Conservation (phyloP, 2,113 vertebrate species). For the Syngnathus scovelli region DNA sequence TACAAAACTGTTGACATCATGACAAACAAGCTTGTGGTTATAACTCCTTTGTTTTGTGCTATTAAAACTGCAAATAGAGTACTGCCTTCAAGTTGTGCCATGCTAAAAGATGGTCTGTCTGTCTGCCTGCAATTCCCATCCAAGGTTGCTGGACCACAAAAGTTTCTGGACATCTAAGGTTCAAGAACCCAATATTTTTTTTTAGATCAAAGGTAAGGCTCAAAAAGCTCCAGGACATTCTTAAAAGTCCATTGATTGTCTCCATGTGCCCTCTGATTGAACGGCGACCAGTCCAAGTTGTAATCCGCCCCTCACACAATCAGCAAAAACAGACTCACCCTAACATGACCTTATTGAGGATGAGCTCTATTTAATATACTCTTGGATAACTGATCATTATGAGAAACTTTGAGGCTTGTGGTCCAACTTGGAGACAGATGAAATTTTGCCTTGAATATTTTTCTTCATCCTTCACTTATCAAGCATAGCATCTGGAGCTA, state of each 20-base stretch:
- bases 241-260: no score
- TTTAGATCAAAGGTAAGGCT: not conserved
- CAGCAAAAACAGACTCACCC: no score
- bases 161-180: not conserved
- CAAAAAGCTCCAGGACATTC: not conserved
- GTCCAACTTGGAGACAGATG: not conserved
- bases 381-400: no score
- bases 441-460: slow-evolving; percentile 29
- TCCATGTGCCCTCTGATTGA: no score
- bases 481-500: slow-evolving; percentile 13
- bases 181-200: not conserved
- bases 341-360: no score
- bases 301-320: no score
- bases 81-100: no score
- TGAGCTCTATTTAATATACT: no score
- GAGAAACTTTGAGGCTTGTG: not conserved
- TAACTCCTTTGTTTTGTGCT: not conserved
- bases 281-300: no score
- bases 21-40: slow-evolving; percentile 26
- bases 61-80: not conserved
- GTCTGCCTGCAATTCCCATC: not conserved
- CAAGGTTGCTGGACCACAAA: not conserved
- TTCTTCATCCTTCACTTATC: slow-evolving; percentile 9
- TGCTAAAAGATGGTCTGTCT: no score
- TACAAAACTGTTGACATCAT: slow-evolving; percentile 44